These are phyloP conservation scores for Aleiodes sp. DNA, from an alignment of 1,140 invertebrate species.

Conservation along the genomic window DNA sequence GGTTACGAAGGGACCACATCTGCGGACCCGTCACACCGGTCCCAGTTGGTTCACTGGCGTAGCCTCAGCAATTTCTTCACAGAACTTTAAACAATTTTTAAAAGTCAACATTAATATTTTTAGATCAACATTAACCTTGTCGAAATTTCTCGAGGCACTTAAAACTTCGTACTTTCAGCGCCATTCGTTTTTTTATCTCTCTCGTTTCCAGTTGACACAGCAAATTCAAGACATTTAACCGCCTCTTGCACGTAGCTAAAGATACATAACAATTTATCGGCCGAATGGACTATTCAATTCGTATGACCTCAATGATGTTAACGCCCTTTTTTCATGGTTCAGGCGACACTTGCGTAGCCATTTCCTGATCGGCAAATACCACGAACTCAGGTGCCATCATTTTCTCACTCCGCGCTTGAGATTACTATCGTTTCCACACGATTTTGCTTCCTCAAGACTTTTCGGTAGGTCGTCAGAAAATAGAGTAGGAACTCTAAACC, in stretches of 20 bases:
- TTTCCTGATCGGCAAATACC: neutral
- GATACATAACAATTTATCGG: slow-evolving; percentile 22
- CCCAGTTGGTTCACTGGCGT: slow-evolving; percentile 57
- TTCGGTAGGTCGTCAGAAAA: too few species aligned
- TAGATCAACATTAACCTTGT: neutral
- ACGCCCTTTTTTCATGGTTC: neutral
- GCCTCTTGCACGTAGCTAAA: slow-evolving; percentile 5
- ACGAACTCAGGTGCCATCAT: neutral
- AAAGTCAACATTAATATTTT: too few species aligned
- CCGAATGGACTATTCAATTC: neutral
- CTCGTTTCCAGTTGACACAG: neutral
- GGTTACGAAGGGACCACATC: slow-evolving; percentile 52
- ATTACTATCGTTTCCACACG: too few species aligned
- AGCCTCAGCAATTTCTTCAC: slow-evolving; percentile 37
- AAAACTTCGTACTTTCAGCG: neutral
- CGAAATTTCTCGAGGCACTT: neutral
- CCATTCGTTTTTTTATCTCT: neutral
- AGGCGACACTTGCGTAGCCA: neutral
- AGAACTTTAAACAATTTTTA: too few species aligned
- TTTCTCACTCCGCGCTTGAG: too few species aligned
- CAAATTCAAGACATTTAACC: slow-evolving; percentile 5
- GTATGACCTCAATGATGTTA: neutral
- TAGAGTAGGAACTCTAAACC: too few species aligned
- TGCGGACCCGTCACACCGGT: slow-evolving; percentile 66
- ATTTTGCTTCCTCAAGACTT: too few species aligned